phyloP scores from a whole-genome alignment of 2,888 invertebrate species.

The Philereme transversata region DNA sequence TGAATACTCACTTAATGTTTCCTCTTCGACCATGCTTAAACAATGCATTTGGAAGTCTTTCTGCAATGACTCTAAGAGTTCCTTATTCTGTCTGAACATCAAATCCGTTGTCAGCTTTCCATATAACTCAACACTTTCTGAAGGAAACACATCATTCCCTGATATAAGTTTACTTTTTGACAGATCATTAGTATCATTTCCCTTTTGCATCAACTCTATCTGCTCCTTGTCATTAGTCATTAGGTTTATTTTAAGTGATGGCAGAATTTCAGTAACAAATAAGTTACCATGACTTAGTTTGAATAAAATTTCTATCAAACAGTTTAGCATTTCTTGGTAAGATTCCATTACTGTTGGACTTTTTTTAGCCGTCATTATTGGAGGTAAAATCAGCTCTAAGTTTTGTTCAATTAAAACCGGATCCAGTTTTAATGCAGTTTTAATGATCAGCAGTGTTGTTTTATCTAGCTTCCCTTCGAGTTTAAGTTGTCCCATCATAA shows the following conservation, averaged over 20 bases:
- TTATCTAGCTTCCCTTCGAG: slow-evolving; percentile 67
- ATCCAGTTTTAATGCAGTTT: slow-evolving; percentile 67
- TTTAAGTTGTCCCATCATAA: slow-evolving; percentile 69
- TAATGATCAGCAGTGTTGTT: slow-evolving; percentile 65
- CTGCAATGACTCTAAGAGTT: slow-evolving; percentile 63
- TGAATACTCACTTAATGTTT: slow-evolving; percentile 62
- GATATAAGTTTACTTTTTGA: slow-evolving; percentile 61
- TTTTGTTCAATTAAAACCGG: slow-evolving; percentile 72
- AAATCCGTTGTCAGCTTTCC: slow-evolving; percentile 72
- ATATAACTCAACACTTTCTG: slow-evolving; percentile 63
- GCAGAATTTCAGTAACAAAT: slow-evolving; percentile 70
- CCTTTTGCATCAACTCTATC: slow-evolving; percentile 55
- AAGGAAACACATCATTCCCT: slow-evolving; percentile 66
- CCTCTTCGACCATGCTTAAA: slow-evolving; percentile 65
- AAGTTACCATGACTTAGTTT: slow-evolving; percentile 71
- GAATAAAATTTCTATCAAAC: slow-evolving; percentile 68
- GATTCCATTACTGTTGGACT: slow-evolving; percentile 47
- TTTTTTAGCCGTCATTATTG: slow-evolving; percentile 69
- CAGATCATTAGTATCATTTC: slow-evolving; percentile 45
- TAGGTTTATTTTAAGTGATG: slow-evolving; percentile 61
- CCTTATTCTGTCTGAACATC: slow-evolving; percentile 76
- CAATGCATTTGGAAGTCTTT: slow-evolving; percentile 71
- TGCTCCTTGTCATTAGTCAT: slow-evolving; percentile 68
- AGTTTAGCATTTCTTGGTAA: slow-evolving; percentile 68
- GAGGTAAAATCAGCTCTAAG: slow-evolving; percentile 63